Base-by-base conservation (phyloP, 2,888 invertebrate species). In the Furcula furcula region DNA sequence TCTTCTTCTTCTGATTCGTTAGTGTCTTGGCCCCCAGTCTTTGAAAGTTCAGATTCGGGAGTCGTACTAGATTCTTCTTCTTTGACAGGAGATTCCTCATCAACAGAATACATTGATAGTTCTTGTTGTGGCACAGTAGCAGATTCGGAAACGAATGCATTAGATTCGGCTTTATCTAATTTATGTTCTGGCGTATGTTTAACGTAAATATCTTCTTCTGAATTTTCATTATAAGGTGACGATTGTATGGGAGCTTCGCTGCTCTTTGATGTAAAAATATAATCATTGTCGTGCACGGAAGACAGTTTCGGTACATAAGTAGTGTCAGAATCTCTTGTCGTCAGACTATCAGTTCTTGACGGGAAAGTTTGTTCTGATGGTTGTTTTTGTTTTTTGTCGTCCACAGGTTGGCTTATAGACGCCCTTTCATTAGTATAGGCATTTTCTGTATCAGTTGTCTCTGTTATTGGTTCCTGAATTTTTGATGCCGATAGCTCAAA, bases 381-480 rank as follows among this genome's bases (percentile, higher is more conserved):
- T 36, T 73, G 76, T 20, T 59, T 73, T 9, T 63, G 49, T 14
- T 75, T 66, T n/a, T 57, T 40, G 34, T 70, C 68, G 10, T 54
- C 34, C 34, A 52, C 54, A 12, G 72, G 69, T 40, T 77, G 75
- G 14, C 74, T 80, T 36, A 84, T 62, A 16, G 81, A 69, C 1
- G 63, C 57, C 54, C 72, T 78, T 44, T 87, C 85, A 39, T 85
- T 75, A 15, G 82, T 82, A 37, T 86, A 84, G 11, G 88, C 85
- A 40, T 86, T 84, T 57, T 81, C 87, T 1, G 81, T 83, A 26
- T 87, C 87, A 18, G 71, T 69, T 14, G 58, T 48, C 35, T 70
- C 75, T 15, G 70, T 75, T 7, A 52, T 54, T 18, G 55, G 45
- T 22, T 80, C 76, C 26, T 60, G 38, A 11, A 55, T 44, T 44